Evolutionary conservation across 2,797 vertebrate genomes (phyloP).

Genomic region (Agapornis canus): DNA sequence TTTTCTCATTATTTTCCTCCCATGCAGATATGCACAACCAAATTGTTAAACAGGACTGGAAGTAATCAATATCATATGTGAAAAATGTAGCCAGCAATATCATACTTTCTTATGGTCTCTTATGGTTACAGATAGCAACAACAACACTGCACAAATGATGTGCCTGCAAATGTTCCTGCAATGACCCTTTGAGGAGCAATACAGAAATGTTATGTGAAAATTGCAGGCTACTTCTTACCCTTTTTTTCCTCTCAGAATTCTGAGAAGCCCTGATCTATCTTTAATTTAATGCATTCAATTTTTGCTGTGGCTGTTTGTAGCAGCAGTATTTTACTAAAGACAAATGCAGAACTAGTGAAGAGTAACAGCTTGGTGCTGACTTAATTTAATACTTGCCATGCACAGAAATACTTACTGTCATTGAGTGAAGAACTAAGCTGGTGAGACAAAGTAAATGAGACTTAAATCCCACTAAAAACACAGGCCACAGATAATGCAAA

Average conservation of each 20-base stretch:
- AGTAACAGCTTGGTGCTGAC: not conserved
- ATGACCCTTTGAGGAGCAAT: not conserved
- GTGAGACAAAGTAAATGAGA: not conserved
- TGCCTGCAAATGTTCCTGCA: not conserved
- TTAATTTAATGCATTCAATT: not conserved
- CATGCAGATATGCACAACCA: not conserved
- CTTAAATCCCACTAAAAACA: not conserved
- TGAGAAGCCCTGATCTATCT: not conserved
- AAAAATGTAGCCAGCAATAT: not conserved
- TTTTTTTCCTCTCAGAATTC: not conserved
- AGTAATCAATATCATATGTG: not conserved
- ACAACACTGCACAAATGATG: not conserved
- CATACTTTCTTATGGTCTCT: not conserved
- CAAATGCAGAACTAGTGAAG: not conserved
- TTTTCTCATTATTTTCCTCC: not conserved
- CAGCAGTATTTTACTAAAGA: not conserved
- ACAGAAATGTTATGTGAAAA: not conserved
- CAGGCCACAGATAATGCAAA: not conserved
- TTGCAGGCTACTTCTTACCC: not conserved
- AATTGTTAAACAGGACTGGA: not conserved
- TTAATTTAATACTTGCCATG: not conserved
- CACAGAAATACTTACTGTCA: not conserved
- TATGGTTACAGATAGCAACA: not conserved
- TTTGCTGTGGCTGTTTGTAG: not conserved
- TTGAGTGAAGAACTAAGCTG: not conserved